Evolutionary conservation across 2,888 invertebrate genomes (phyloP).

Genomic region (Mayetiola destructor): DNA sequence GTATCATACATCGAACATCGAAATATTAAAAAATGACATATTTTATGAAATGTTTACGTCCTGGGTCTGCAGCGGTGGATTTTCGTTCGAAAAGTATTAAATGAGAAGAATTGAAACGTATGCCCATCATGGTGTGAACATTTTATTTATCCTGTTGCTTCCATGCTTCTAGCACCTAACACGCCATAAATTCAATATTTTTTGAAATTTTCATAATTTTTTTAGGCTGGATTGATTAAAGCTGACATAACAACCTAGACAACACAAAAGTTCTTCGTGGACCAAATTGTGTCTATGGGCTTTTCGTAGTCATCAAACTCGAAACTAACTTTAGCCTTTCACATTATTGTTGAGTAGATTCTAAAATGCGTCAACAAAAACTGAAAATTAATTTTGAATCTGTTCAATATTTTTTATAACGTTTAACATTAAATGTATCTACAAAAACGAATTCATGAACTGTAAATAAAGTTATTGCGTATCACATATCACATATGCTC

Average conservation of each 20-base stretch:
- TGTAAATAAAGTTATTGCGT: not conserved
- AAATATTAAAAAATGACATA: too few species aligned
- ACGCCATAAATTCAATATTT: too few species aligned
- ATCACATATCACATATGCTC: not conserved
- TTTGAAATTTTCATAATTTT: too few species aligned
- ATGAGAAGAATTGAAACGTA: not conserved
- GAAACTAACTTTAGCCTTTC: not conserved
- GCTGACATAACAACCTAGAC: too few species aligned
- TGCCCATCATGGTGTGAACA: not conserved
- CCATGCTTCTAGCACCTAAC: not conserved
- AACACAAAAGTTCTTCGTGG: not conserved
- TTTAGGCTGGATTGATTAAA: too few species aligned
- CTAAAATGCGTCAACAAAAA: not conserved
- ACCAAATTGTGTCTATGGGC: not conserved
- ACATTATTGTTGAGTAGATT: not conserved
- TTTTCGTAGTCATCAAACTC: not conserved
- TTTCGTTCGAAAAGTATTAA: not conserved
- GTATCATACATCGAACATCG: not conserved
- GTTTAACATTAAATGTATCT: too few species aligned
- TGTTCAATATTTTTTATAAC: not conserved
- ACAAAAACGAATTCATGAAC: not conserved
- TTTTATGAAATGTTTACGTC: too few species aligned
- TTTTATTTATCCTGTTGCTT: not conserved
- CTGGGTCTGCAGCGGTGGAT: not conserved
- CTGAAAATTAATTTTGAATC: not conserved